A percentile compares a stretch with the other conserved stretches of the same genome.
These are phyloP conservation scores for Agapetus fuscipes DNA, from an alignment of 2,888 invertebrate genomes.

Conservation along the genomic window DNA sequence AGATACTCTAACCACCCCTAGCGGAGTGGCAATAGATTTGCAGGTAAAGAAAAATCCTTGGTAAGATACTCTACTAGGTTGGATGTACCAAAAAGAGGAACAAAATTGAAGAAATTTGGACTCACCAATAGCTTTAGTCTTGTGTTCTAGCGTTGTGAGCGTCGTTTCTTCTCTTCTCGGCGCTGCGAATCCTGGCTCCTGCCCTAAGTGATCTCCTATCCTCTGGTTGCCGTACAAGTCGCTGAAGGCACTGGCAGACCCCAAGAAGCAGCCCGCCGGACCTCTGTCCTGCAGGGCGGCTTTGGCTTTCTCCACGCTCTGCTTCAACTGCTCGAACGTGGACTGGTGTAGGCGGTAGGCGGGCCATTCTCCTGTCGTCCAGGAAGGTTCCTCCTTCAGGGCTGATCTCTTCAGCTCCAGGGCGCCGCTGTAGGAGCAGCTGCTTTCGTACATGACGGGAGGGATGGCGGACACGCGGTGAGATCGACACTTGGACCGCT, in stretches of 20 bases:
- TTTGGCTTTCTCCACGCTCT: conserved; percentile 85
- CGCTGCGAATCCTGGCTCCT: conserved; percentile 37
- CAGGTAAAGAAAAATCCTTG: not conserved
- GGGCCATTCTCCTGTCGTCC: conserved; percentile 61
- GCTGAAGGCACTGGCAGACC: conserved; percentile 64
- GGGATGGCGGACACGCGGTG: conserved; percentile 20
- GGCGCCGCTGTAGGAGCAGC: conserved; percentile 83
- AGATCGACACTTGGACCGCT: not conserved
- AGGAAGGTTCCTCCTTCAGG: conserved; percentile 40
- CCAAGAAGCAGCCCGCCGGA: conserved; percentile 44
- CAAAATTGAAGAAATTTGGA: conserved; percentile 16
- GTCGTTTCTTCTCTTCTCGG: conserved; percentile 37
- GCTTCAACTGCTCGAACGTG: conserved; percentile 82
- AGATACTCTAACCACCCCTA: no score
- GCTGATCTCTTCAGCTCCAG: conserved; percentile 66
- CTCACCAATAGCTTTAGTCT: conserved; percentile 38
- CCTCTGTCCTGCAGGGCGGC: conserved; percentile 71
- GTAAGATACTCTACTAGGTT: not conserved
- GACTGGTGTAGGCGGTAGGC: conserved; percentile 76
- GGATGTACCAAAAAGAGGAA: not conserved
- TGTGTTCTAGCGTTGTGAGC: conserved; percentile 36
- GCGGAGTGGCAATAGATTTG: no score
- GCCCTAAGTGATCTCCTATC: conserved; percentile 30
- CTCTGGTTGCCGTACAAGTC: conserved; percentile 42
- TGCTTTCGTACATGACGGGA: conserved; percentile 81